A percentile compares a stretch with the other conserved stretches of the same genome.
phyloP scores from a whole-genome alignment of 1,140 invertebrate genomes.

The Pogonomyrmex californicus region DNA sequence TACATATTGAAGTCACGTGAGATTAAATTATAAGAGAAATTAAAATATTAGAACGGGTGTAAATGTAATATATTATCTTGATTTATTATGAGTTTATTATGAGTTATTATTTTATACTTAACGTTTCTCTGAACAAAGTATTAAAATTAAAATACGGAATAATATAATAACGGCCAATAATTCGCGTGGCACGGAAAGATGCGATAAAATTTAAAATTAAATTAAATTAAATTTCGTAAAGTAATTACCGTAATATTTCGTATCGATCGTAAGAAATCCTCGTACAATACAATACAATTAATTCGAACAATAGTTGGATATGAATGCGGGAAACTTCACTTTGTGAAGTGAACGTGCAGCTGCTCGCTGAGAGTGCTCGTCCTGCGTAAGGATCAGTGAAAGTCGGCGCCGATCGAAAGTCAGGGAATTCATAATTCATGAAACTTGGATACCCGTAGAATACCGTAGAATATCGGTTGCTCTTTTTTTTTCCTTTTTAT shows the following conservation, averaged over 20 bases:
- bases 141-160: background rate
- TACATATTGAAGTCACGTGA: background rate
- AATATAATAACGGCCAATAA: background rate
- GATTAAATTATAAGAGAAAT: background rate
- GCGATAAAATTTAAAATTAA: background rate
- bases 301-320: background rate
- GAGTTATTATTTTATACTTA: background rate
- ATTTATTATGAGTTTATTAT: background rate
- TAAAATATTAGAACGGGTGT: background rate
- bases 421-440: conserved; percentile 60
- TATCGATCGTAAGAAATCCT: background rate
- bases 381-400: conserved; percentile 64
- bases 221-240: background rate
- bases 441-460: conserved; percentile 49
- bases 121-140: background rate
- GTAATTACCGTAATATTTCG: background rate
- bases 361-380: conserved; percentile 34
- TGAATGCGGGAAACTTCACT: conserved; percentile 9
- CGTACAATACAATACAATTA: background rate
- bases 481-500: conserved; percentile 5
- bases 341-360: conserved; percentile 22
- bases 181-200: background rate
- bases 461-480: conserved; percentile 19
- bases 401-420: conserved; percentile 54
- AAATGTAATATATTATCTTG: too few relatives aligned